Evolutionary conservation across 1,140 invertebrate species (phyloP).

Genomic region (Telenomus remus): DNA sequence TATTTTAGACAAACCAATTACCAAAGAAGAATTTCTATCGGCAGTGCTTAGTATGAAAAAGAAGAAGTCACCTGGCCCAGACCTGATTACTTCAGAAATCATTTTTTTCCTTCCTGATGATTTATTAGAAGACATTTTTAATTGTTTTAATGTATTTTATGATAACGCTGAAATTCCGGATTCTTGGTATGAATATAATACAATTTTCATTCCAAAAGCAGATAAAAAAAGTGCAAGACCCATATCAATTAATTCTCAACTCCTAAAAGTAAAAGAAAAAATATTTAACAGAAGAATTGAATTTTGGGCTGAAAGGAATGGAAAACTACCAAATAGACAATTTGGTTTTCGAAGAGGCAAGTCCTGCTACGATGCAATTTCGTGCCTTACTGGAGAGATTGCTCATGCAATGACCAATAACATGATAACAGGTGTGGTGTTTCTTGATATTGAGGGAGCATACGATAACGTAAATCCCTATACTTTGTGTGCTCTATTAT

Average conservation of each 20-base stretch:
- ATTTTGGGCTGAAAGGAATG: slow-evolving; percentile 5
- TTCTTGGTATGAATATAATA: background rate
- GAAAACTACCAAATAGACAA: background rate
- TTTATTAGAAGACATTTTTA: background rate
- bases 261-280: slow-evolving; percentile 9
- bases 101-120: background rate
- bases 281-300: background rate
- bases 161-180: background rate
- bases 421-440: background rate
- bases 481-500: background rate
- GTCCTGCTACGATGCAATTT: background rate
- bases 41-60: slow-evolving; percentile 1
- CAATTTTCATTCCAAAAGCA: slow-evolving; percentile 4
- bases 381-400: background rate
- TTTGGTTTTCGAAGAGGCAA: slow-evolving; percentile 2
- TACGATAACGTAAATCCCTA: slow-evolving; percentile 17
- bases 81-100: slow-evolving; percentile 6
- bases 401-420: background rate
- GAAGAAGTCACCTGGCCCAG: slow-evolving; percentile 9
- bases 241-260: slow-evolving; percentile 11
- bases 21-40: background rate
- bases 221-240: background rate
- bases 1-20: background rate
- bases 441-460: slow-evolving; percentile 9
- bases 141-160: background rate